Conservation (phyloP, 2,888 invertebrate genomes). For the Macaria notata region DNA sequence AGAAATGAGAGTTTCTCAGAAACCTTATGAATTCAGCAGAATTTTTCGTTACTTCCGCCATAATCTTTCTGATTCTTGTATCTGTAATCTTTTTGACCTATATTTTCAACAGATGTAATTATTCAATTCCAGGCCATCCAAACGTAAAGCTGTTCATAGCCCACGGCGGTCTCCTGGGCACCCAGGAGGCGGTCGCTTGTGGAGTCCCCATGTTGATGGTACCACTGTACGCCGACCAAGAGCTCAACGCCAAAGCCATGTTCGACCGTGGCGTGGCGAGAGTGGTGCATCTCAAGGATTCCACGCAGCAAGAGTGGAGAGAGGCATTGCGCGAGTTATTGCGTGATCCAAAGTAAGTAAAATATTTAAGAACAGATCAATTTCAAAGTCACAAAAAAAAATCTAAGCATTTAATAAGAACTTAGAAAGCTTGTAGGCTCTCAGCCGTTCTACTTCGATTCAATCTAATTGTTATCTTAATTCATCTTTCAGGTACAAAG, state of each 20-base stretch:
- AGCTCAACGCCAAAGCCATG: constrained; percentile 77
- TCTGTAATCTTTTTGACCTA: no score
- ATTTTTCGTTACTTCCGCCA: no score
- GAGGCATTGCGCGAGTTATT: constrained; percentile 66
- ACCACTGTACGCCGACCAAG: constrained; percentile 79
- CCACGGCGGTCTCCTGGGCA: constrained; percentile 84
- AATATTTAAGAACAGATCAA: no score
- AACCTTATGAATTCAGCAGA: no score
- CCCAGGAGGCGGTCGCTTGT: constrained; percentile 82
- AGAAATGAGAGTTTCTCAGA: no score
- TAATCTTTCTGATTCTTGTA: no score
- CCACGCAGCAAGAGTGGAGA: constrained; percentile 56
- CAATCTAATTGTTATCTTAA: neutral
- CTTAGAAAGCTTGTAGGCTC: no score
- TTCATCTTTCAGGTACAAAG: constrained; percentile 71
- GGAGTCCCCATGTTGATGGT: constrained; percentile 80
- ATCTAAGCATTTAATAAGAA: no score
- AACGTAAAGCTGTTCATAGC: constrained; percentile 82
- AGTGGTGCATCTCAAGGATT: constrained; percentile 56
- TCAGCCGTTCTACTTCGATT: no score
- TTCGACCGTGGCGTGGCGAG: constrained; percentile 74
- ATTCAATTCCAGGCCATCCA: constrained; percentile 66
- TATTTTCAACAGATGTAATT: no score
- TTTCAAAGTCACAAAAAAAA: no score
- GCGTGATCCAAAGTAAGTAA: constrained; percentile 66